Conservation (phyloP, 2,888 invertebrate genomes). For the Morpho achilles region DNA sequence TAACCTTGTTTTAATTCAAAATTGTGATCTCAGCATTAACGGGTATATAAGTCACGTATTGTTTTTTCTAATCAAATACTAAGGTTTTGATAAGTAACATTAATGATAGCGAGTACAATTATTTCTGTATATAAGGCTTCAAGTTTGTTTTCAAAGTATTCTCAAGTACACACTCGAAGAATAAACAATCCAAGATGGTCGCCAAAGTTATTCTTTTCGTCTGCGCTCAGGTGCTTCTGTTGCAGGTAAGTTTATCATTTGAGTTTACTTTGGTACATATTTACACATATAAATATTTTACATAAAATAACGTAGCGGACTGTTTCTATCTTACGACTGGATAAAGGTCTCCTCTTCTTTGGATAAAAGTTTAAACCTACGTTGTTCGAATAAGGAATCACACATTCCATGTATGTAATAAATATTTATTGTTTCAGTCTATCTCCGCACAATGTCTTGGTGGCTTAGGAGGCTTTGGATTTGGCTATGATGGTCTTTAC, state of each 20-base stretch:
- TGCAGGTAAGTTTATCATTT: background rate
- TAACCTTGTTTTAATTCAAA: too few relatives aligned
- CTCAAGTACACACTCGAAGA: slow-evolving; percentile 10
- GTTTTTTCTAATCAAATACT: background rate
- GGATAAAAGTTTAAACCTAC: too few relatives aligned
- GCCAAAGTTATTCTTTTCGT: too few relatives aligned
- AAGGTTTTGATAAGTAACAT: too few relatives aligned
- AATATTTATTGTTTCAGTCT: slow-evolving; percentile 22
- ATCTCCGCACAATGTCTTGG: slow-evolving; percentile 30
- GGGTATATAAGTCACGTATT: too few relatives aligned
- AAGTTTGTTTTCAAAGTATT: background rate
- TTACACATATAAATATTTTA: too few relatives aligned
- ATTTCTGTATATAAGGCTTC: background rate
- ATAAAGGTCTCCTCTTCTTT: background rate
- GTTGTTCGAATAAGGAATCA: too few relatives aligned
- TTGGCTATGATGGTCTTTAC: background rate
- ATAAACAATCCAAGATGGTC: slow-evolving; percentile 10
- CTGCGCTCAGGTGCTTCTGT: slow-evolving; percentile 1
- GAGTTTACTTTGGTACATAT: too few relatives aligned
- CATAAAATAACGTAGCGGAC: too few relatives aligned
- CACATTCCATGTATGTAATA: background rate
- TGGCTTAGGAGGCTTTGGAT: slow-evolving; percentile 1
- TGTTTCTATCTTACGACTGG: background rate
- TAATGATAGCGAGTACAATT: background rate
- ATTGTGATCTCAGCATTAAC: too few relatives aligned